Evolutionary conservation across 1,140 invertebrate species (phyloP).

Genomic region (Trinorchestia longiramus): DNA sequence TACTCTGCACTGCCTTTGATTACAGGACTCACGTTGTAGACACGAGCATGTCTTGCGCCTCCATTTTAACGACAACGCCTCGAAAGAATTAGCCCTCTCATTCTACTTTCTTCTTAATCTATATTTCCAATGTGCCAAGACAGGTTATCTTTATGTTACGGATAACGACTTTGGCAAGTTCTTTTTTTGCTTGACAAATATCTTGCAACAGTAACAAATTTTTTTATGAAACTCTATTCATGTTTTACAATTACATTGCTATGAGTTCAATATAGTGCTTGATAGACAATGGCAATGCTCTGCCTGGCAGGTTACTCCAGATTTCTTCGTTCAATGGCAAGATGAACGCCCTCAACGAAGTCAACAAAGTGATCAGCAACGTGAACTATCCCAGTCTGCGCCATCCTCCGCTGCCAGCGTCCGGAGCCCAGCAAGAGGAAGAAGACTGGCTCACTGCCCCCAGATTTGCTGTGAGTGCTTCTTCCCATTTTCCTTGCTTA

Average conservation of each 20-base stretch:
- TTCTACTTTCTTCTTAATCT: background rate
- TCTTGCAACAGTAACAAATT: background rate
- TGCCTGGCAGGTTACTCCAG: conserved; percentile 81
- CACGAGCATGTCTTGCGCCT: background rate
- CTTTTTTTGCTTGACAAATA: background rate
- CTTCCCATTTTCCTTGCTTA: background rate
- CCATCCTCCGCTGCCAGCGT: conserved; percentile 52
- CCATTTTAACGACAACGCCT: background rate
- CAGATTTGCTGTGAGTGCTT: conserved; percentile 86
- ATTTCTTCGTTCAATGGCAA: conserved; percentile 99
- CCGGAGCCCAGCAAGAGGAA: conserved; percentile 77
- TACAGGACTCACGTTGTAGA: background rate
- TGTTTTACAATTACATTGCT: background rate
- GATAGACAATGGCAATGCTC: background rate
- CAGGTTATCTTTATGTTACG: background rate
- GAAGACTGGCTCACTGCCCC: conserved; percentile 95
- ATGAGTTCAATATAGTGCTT: background rate
- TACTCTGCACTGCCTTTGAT: background rate
- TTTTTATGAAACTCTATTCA: background rate
- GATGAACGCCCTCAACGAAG: conserved; percentile 99
- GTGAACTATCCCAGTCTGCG: conserved; percentile 67
- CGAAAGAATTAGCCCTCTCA: background rate
- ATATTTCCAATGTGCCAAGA: background rate
- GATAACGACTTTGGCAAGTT: background rate
- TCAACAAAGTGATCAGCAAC: conserved; percentile 85